Conservation (phyloP, 2,113 vertebrate species). For the Urocitellus parryii region DNA sequence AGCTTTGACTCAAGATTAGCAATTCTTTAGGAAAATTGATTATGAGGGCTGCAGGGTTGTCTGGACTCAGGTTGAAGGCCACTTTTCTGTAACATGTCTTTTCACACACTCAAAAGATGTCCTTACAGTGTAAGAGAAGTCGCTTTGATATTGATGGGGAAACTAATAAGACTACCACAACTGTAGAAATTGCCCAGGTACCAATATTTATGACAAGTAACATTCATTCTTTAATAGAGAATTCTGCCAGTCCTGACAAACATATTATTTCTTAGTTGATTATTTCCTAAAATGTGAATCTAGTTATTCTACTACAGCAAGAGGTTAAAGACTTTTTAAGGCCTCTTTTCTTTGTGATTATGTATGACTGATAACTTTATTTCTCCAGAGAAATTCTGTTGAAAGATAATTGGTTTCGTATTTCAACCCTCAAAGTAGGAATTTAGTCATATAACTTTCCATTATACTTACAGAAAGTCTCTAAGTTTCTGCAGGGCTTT, state of each 20-base stretch:
- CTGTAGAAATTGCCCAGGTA: neutral
- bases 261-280: slow-evolving; percentile 33
- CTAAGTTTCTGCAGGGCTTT: neutral
- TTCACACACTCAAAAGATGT: neutral
- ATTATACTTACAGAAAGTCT: neutral
- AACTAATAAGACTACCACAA: neutral
- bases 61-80: neutral
- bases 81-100: neutral
- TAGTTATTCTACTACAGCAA: neutral
- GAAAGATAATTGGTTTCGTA: slow-evolving; percentile 65
- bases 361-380: neutral
- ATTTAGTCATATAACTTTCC: slow-evolving; percentile 53
- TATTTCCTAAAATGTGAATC: neutral
- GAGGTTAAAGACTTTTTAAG: neutral
- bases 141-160: neutral
- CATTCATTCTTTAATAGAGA: neutral
- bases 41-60: neutral
- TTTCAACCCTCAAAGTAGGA: slow-evolving; percentile 55
- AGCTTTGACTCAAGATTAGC: neutral
- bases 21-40: neutral
- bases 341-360: slow-evolving; percentile 53
- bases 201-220: neutral
- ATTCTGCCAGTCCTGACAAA: neutral
- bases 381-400: slow-evolving; percentile 55
- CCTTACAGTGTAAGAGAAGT: neutral